Percentiles rank a stretch among this genome's conserved stretches.
Conservation (phyloP, 2,797 vertebrate genomes). For the Potorous gilbertii region DNA sequence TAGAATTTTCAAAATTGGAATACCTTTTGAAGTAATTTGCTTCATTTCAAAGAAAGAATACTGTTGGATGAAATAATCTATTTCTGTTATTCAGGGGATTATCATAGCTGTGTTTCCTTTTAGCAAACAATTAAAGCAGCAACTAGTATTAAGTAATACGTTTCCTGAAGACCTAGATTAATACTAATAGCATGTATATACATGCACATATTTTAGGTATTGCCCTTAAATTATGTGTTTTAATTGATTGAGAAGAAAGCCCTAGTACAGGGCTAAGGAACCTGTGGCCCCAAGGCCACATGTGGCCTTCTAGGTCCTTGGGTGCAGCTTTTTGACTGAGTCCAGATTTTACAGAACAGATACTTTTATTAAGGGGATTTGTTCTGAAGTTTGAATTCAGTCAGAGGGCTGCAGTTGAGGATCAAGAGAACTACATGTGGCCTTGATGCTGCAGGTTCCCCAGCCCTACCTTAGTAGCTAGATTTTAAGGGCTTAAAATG, state of each 20-base stretch:
- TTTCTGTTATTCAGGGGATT: constrained; percentile 54
- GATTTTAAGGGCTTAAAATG: constrained; percentile 69
- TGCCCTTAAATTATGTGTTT: constrained; percentile 68
- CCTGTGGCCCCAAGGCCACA: no score
- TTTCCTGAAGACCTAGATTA: not conserved
- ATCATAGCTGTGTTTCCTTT: constrained; percentile 28
- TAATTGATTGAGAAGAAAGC: constrained; percentile 64
- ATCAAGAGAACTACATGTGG: no score
- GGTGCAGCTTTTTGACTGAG: no score
- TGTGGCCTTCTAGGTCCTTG: no score
- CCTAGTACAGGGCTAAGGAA: not conserved
- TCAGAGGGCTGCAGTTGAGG: no score
- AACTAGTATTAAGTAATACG: not conserved
- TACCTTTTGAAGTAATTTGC: constrained; percentile 45
- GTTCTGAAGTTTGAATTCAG: no score
- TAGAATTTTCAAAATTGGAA: not conserved
- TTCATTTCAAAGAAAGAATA: constrained; percentile 42
- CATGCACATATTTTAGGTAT: constrained; percentile 24
- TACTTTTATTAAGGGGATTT: no score
- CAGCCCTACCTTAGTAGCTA: not conserved
- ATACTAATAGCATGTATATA: constrained; percentile 11
- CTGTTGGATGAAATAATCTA: constrained; percentile 36
- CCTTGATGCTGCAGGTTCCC: no score
- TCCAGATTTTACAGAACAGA: no score
- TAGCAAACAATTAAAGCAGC: not conserved